Conservation (phyloP, 2,888 invertebrate genomes). For the Phymatocera aterrima region DNA sequence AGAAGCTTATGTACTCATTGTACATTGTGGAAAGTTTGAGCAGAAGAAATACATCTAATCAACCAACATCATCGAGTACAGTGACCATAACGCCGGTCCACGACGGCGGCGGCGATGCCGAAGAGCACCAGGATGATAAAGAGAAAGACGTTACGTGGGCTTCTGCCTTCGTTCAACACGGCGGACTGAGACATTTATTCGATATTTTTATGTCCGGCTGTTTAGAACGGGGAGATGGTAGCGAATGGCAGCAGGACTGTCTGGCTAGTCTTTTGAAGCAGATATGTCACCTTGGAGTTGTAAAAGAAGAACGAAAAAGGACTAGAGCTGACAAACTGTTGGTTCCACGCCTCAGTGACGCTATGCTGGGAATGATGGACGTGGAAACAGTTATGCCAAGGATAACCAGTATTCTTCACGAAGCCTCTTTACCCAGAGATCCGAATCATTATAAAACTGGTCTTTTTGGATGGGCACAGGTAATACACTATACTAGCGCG, state of each 20-base stretch:
- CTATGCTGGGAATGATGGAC: slow-evolving; percentile 89
- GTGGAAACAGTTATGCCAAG: slow-evolving; percentile 89
- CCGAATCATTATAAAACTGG: slow-evolving; percentile 93
- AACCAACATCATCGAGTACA: slow-evolving; percentile 51
- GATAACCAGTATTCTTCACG: slow-evolving; percentile 90
- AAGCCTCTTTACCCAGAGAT: slow-evolving; percentile 88
- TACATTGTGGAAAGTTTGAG: slow-evolving; percentile 91
- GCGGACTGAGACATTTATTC: slow-evolving; percentile 91
- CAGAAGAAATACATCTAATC: slow-evolving; percentile 61
- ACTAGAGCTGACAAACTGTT: slow-evolving; percentile 80
- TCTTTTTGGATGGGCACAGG: slow-evolving; percentile 94
- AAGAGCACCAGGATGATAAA: slow-evolving; percentile 60
- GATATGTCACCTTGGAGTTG: slow-evolving; percentile 90
- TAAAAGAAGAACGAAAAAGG: slow-evolving; percentile 74
- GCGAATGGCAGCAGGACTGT: slow-evolving; percentile 97
- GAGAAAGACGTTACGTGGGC: slow-evolving; percentile 79
- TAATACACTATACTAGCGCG: slow-evolving; percentile 93
- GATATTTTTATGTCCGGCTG: slow-evolving; percentile 94
- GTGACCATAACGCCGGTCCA: slow-evolving; percentile 53
- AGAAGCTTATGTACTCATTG: slow-evolving; percentile 95
- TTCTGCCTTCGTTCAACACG: slow-evolving; percentile 89
- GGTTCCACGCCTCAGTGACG: slow-evolving; percentile 85
- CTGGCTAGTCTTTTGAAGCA: slow-evolving; percentile 91
- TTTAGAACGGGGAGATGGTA: slow-evolving; percentile 83
- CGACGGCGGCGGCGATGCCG: slow-evolving; percentile 56